A percentile compares a stretch with the other conserved stretches of the same genome.
Conservation (phyloP, 92 coral and sea anemone species). For the Umimayanthus kanabou region DNA sequence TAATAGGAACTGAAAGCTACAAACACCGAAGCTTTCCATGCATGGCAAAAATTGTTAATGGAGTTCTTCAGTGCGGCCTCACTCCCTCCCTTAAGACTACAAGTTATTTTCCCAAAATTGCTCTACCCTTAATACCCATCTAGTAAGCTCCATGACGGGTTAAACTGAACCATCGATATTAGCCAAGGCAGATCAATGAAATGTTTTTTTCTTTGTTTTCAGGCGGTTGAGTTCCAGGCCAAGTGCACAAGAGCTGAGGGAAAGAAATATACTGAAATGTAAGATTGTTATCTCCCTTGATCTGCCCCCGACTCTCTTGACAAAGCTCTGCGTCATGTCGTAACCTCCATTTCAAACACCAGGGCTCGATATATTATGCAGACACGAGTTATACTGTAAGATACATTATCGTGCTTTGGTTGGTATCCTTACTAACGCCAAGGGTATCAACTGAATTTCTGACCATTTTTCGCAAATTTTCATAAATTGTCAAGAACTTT, state of each 20-base stretch:
- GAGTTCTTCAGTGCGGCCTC: background rate
- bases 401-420: too few species aligned
- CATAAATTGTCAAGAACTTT: too few species aligned
- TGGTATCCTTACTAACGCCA: too few species aligned
- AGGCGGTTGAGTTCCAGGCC: slow-evolving; percentile 97
- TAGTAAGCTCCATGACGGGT: background rate
- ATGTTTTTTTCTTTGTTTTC: slow-evolving; percentile 21
- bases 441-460: too few species aligned
- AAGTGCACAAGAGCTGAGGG: slow-evolving; percentile 91
- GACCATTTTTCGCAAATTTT: too few species aligned
- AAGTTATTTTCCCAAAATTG: background rate
- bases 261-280: slow-evolving; percentile 90
- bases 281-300: slow-evolving; percentile 29
- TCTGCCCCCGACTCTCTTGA: background rate
- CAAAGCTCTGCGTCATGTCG: background rate
- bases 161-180: background rate
- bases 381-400: too few species aligned
- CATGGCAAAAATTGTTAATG: background rate
- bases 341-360: background rate
- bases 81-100: background rate
- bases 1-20: too few species aligned
- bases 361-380: too few species aligned
- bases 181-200: background rate
- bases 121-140: background rate
- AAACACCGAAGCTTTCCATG: background rate